Evolutionary conservation across 2,888 invertebrate species (phyloP), one percentile per base, ranked within the genome.

Genomic region (Heteromurus nitidus): DNA sequence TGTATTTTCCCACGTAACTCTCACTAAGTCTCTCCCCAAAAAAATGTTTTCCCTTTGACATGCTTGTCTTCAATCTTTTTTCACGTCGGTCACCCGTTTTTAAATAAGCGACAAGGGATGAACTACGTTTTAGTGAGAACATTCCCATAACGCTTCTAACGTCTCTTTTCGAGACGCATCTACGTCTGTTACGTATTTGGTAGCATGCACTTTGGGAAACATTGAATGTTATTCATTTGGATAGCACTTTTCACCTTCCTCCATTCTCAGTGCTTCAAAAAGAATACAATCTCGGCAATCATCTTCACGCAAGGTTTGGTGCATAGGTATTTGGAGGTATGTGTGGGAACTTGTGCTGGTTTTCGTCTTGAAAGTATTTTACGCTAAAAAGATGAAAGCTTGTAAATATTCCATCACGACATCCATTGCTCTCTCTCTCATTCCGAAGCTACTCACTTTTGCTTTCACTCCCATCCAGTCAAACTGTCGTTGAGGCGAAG

Each of bases 151-250:
- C 13, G 7, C 5, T 36, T 36, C 36, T 36, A 9, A 5, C 36
- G 5, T 36, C 13, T 36, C 36, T 36, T 36, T 13, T 13, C 36
- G 13, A 13, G 13, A 36, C 36, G 13, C 36, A 36, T n/a, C 36
- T 5, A 13, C 5, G 36, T 47, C n/a, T 55, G 55, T 22, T n/a
- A n/a, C n/a, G n/a, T n/a, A n/a, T n/a, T n/a, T n/a, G n/a, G 55
- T 3, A 24, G 55, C 24, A 31, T 62, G 62, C 62, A 62, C 62
- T 62, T 62, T 26, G 20, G 62, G 16, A 62, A 62, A 62, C 62
- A 62, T 62, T 28, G 31, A 55, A 26, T 47, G 47, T 55, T 11
- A 26, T 26, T 55, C 26, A 26, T 26, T 26, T 55, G 26, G 26
- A 55, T 55, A 20, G 55, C 55, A n/a, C 26, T 55, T 22, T 55